These are phyloP conservation scores for Jacana jacana DNA, from an alignment of 2,113 vertebrate species.

Conservation along the genomic window DNA sequence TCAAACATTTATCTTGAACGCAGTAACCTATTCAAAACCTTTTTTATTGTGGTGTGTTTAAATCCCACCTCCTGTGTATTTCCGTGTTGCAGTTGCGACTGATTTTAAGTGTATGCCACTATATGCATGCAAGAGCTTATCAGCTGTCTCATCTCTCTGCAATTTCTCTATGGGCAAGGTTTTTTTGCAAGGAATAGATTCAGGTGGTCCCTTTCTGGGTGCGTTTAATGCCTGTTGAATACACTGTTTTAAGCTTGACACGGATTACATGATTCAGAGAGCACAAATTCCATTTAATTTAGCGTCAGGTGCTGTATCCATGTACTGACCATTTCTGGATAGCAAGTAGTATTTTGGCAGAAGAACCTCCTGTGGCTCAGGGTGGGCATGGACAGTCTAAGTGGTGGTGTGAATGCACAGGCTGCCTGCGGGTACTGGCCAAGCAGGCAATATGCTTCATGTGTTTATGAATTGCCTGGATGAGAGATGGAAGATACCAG, in stretches of 20 bases:
- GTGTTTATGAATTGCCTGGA: not conserved
- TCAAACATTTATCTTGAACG: not conserved
- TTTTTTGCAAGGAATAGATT: not conserved
- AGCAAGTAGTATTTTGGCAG: not conserved
- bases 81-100: not conserved
- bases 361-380: not conserved
- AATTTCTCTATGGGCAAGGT: not conserved
- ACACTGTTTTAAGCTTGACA: not conserved
- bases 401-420: not conserved
- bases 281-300: not conserved
- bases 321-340: not conserved
- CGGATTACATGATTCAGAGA: not conserved
- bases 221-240: rapidly evolving
- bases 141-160: not conserved
- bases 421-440: not conserved
- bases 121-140: not conserved
- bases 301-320: not conserved
- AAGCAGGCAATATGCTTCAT: rapidly evolving
- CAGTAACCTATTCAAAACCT: not conserved
- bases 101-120: not conserved
- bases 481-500: not conserved
- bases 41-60: not conserved
- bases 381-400: not conserved
- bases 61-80: not conserved
- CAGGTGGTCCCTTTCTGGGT: not conserved